Evolutionary conservation across 2,113 vertebrate species (phyloP), one percentile per base, ranked within the genome.

Genomic region (Hippocampus comes): DNA sequence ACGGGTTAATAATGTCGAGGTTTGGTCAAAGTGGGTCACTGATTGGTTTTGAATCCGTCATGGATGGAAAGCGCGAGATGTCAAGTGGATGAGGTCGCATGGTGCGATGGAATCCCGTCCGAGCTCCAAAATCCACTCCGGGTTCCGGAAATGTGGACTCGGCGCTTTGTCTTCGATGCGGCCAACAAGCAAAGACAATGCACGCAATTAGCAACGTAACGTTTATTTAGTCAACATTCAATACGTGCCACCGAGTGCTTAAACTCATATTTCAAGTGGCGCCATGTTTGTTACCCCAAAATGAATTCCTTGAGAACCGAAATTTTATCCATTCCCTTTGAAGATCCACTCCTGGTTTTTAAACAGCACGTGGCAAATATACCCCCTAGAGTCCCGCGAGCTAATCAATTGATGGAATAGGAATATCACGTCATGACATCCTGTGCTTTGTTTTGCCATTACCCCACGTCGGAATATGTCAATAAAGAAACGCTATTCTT

Each of bases 61-160:
- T 75, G 23, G 25, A 42, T 46, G 73, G 23, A 72, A 86, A 89
- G 77, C 75, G 78, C 67, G 65, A 60, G 5, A 27, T 73, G 75
- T 59, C 64, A 87, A 89, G 66, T 82, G 84, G 92, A 76, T 42
- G 12, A 27, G 86, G 84, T 88, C 83, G 89, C 92, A 85, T 93
- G 92, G 91, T 84, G 63, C 51, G 4, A 46, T 63, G 51, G 67
- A 78, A 20, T 90, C 90, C 91, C 75, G 46, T 93, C 91, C 91
- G 80, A 76, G 75, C 34, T 5, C 53, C 76, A 66, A 49, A 86
- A 0, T 93, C 91, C 88, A 66, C 41, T 87, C 70, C 91, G 8
- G 73, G 80, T 72, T 67, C 38, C 87, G 30, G n/a, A 34, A 6
- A 34, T 66, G 64, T 66, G 64, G n/a, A 25, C 43, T 48, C 14